Evolutionary conservation across 2,888 invertebrate genomes (phyloP), one percentile per base, ranked within the genome.

Genomic region (Disparrhopalites patrizii): DNA sequence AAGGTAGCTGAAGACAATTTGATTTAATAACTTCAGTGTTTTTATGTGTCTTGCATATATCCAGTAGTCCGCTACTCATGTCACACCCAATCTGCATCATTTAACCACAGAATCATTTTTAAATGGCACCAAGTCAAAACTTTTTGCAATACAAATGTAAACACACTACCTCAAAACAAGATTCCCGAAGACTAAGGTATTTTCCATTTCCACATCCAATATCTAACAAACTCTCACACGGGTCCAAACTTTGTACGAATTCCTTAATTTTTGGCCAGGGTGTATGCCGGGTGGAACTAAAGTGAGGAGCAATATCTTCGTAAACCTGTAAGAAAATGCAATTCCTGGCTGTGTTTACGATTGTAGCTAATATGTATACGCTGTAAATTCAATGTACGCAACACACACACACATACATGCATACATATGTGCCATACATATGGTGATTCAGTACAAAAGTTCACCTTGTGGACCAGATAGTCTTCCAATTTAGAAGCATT

Each of bases 151-250:
- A 52, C 8, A 8, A 36, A 52, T 15, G 23, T 60, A 55, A 36
- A 13, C 8, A 8, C 8, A 7, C 5, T 54, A 72, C 68, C 27
- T 60, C 60, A 20, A 66, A 62, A 15, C 27, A 38, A 31, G 33
- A 54, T 43, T 78, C 76, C 70, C 86, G 85, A 1, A 80, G 77
- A 60, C 85, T 83, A 63, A 99, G 84, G 80, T 99, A 98, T 83
- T 99, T 99, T 43, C 98, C 99, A 82, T 99, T 99, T 10, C 99
- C 99, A 79, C 97, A 96, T 5, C 99, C 99, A 38, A 97, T 85
- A 80, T 99, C 99, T 3, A 95, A 78, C 15, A 98, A 78, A 10
- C 94, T 78, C 1, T 89, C 85, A 0, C 90, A 91, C 0, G 79
- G 66, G 0, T 84, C 78, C 70, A 93, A 85, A 4, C 81, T 81